Percentiles rank a stretch among this genome's conserved stretches.
These are phyloP conservation scores for Erinaceus europaeus DNA, from an alignment of 2,113 vertebrate genomes.

Conservation along the genomic window DNA sequence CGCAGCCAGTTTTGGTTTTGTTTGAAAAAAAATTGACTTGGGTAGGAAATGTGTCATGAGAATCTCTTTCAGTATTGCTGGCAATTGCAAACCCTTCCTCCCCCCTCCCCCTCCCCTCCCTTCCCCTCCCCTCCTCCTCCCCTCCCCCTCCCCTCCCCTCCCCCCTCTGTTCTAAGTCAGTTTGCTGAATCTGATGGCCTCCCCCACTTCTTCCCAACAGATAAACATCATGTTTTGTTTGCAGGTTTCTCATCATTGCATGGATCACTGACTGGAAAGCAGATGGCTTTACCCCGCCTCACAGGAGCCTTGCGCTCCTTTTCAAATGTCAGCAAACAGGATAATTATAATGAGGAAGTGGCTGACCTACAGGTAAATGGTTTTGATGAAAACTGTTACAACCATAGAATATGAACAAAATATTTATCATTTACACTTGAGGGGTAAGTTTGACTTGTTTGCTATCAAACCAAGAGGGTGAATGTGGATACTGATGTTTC, in stretches of 20 bases:
- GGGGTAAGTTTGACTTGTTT: conserved; percentile 46
- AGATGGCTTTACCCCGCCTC: conserved; percentile 95
- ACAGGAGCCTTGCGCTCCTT: conserved; percentile 96
- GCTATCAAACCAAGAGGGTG: background rate
- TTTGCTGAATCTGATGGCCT: conserved; percentile 27
- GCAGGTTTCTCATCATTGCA: conserved; percentile 76
- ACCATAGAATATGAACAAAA: background rate
- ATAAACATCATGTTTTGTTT: conserved; percentile 68
- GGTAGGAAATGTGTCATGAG: too few species aligned
- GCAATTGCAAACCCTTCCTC: too few species aligned
- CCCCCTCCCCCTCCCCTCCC: too few species aligned
- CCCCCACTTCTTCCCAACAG: background rate
- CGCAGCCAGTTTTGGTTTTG: too few species aligned
- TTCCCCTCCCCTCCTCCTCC: too few species aligned
- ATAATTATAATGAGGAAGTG: conserved; percentile 87
- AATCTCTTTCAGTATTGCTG: background rate
- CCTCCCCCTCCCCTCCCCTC: too few species aligned
- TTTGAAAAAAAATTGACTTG: too few species aligned
- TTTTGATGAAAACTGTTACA: conserved; percentile 48
- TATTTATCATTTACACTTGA: conserved; percentile 34
- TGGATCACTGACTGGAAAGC: conserved; percentile 81
- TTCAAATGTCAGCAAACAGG: conserved; percentile 95
- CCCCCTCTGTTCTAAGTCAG: background rate
- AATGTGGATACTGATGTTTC: background rate
- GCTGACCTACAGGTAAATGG: conserved; percentile 90